Conservation (phyloP, 2,113 vertebrate species). For the Alectura lathami region DNA sequence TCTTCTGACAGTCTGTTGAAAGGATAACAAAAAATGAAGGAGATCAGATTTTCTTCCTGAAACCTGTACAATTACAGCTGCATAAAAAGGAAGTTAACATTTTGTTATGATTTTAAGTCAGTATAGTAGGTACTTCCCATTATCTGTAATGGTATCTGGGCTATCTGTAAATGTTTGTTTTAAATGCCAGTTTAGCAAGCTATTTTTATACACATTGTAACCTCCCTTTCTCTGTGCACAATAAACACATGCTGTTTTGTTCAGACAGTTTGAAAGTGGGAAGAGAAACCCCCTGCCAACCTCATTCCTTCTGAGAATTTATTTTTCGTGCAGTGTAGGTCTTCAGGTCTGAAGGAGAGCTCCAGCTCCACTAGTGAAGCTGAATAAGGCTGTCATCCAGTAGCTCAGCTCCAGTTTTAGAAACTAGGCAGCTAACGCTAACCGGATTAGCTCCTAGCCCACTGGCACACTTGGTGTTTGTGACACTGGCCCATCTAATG, state of each 20-base stretch:
- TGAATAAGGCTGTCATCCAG: slow-evolving; percentile 6
- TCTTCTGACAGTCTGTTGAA: neutral
- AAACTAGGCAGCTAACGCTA: slow-evolving; percentile 52
- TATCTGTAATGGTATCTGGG: too few relatives aligned
- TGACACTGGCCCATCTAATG: neutral
- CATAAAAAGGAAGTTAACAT: neutral
- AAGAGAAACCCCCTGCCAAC: neutral
- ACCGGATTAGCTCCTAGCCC: slow-evolving; percentile 52
- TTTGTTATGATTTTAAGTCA: neutral
- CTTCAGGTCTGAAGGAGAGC: neutral
- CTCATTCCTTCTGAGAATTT: neutral
- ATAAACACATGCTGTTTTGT: neutral
- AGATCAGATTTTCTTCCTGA: neutral
- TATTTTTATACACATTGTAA: neutral
- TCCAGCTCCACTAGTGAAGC: slow-evolving; percentile 14
- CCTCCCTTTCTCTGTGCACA: neutral
- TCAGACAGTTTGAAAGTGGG: neutral
- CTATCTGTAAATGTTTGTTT: neutral
- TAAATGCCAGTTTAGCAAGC: neutral
- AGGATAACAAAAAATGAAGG: neutral
- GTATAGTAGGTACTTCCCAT: neutral
- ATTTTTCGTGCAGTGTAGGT: neutral
- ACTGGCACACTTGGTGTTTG: neutral
- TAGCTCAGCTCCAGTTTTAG: slow-evolving; percentile 35
- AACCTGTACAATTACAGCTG: neutral